phyloP scores from a whole-genome alignment of 2,888 invertebrate species.

The Palloptera scutellata region DNA sequence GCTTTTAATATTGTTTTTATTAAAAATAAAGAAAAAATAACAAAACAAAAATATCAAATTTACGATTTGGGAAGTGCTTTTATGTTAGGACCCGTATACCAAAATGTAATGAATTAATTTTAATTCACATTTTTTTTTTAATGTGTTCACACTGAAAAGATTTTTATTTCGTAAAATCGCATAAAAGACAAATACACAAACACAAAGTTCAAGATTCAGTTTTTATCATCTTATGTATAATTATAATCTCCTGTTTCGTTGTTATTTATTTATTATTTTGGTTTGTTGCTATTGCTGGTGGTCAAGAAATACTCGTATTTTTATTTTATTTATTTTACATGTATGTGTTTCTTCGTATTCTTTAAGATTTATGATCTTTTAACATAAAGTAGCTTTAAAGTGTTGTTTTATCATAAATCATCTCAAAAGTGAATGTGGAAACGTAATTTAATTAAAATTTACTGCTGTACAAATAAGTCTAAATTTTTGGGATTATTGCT shows the following conservation, averaged over 20 bases:
- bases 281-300: not conserved
- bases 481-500: constrained; percentile 9
- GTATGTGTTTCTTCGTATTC: not conserved
- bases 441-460: constrained; percentile 28
- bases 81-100: too few species aligned
- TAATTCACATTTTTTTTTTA: too few species aligned
- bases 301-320: not conserved
- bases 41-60: too few species aligned
- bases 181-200: not conserved
- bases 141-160: too few species aligned
- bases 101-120: too few species aligned
- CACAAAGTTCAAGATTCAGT: constrained; percentile 4
- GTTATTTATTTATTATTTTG: too few species aligned
- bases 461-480: constrained; percentile 12
- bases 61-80: too few species aligned
- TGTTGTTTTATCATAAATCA: constrained; percentile 25
- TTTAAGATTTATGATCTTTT: constrained; percentile 13
- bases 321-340: not conserved
- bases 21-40: too few species aligned
- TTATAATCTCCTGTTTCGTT: not conserved
- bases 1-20: too few species aligned
- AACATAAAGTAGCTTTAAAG: constrained; percentile 22
- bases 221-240: constrained; percentile 5
- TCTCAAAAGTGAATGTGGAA: constrained; percentile 17
- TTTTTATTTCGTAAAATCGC: too few species aligned